A percentile compares a stretch with the other conserved stretches of the same genome.
phyloP scores from a whole-genome alignment of 2,797 vertebrate species.

The Dicrostonyx torquatus region DNA sequence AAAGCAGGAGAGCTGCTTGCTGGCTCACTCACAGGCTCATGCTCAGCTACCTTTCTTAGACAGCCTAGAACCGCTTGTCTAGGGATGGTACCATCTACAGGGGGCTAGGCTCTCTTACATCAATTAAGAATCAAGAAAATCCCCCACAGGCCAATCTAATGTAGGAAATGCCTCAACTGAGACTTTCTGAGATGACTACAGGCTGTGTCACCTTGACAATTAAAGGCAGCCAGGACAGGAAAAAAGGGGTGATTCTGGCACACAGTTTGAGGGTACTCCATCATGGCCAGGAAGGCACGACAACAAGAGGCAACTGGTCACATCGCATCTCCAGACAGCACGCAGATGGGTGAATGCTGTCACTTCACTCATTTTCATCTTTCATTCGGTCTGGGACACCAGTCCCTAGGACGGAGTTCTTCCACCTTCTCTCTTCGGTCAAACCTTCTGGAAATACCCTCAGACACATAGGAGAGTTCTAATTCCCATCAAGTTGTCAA shows the following conservation, averaged over 20 bases:
- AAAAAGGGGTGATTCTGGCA: not conserved
- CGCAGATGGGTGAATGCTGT: not conserved
- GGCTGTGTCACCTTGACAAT: not conserved
- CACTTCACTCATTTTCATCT: not conserved
- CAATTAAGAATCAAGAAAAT: not conserved
- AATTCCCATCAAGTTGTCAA: not conserved
- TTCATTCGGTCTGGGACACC: not conserved
- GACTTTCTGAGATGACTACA: not conserved
- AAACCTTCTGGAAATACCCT: not conserved
- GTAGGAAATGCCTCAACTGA: not conserved
- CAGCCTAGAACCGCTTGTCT: not conserved
- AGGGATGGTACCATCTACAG: not conserved
- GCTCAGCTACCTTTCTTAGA: not conserved
- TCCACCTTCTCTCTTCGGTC: not conserved
- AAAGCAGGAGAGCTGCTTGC: not conserved
- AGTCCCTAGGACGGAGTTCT: not conserved
- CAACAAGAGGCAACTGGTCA: not conserved
- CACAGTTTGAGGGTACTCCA: no score
- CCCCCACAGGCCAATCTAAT: not conserved
- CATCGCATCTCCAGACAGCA: not conserved
- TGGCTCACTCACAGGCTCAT: not conserved
- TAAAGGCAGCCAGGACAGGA: not conserved
- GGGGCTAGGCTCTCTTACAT: not conserved
- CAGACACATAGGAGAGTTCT: not conserved
- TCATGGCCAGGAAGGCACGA: not conserved